These are phyloP conservation scores for Craseonycteris thonglongyai DNA, from an alignment of 2,113 vertebrate species.

Conservation along the genomic window DNA sequence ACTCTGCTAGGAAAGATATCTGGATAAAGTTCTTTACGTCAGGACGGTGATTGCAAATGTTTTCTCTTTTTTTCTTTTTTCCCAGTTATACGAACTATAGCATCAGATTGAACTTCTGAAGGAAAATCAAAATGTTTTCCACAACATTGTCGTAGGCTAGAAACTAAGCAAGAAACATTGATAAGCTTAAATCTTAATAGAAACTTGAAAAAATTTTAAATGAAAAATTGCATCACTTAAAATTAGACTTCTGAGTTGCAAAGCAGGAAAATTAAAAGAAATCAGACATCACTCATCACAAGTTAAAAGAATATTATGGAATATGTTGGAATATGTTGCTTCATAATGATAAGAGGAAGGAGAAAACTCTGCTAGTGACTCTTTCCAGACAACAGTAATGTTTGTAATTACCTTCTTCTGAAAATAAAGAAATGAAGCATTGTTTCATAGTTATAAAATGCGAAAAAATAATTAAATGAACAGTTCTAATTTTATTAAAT, in stretches of 20 bases:
- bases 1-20: neutral
- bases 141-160: neutral
- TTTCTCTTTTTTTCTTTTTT: neutral
- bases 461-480: conserved; percentile 37
- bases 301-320: neutral
- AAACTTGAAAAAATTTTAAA: neutral
- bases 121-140: conserved; percentile 1
- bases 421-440: conserved; percentile 27
- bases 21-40: neutral
- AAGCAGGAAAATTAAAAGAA: conserved; percentile 32
- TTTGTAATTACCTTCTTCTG: conserved; percentile 5
- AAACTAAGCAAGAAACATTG: neutral
- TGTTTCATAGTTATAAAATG: conserved; percentile 46
- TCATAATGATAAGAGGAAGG: neutral
- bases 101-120: conserved; percentile 2
- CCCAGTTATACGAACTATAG: neutral
- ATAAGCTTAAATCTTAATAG: conserved; percentile 28
- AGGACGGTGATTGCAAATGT: neutral
- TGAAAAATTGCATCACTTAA: neutral
- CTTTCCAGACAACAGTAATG: neutral
- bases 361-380: neutral
- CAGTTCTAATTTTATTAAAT: conserved; percentile 24
- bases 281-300: neutral
- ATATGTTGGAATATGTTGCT: neutral
- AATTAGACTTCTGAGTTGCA: neutral